Percentiles rank a stretch among this genome's conserved stretches.
Conservation (phyloP, 1,140 invertebrate genomes). For the Drosophila kikkawai region DNA sequence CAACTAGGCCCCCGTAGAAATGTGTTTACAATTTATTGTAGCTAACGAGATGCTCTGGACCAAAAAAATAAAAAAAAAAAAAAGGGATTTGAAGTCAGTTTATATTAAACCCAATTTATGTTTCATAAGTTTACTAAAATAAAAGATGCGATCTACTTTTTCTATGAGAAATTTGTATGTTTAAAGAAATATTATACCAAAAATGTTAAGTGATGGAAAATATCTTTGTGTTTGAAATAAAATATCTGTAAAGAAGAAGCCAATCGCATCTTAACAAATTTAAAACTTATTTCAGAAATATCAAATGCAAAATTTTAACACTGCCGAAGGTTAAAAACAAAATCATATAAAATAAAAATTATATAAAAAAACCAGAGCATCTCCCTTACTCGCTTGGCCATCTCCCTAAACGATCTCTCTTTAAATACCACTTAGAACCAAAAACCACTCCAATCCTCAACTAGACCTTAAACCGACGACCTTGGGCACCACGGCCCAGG, state of each 20-base stretch:
- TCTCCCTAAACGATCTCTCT: conserved; percentile 1
- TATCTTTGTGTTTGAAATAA: background rate
- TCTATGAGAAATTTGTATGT: no score
- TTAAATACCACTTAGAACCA: conserved; percentile 19
- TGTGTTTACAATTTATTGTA: conserved; percentile 36
- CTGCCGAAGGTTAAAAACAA: conserved; percentile 56
- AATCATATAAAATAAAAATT: conserved; percentile 15
- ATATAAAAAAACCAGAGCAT: conserved; percentile 48
- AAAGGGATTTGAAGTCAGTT: conserved; percentile 6
- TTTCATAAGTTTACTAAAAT: background rate
- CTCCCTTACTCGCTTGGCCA: conserved; percentile 32
- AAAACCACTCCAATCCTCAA: conserved; percentile 42
- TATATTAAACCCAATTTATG: background rate
- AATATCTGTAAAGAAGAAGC: background rate
- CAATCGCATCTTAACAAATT: background rate
- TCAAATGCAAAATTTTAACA: conserved; percentile 59
- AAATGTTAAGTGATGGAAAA: background rate
- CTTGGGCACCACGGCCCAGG: conserved; percentile 45
- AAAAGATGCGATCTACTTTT: background rate
- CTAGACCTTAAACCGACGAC: conserved; percentile 38
- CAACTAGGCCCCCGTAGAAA: conserved; percentile 10
- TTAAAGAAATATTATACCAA: no score
- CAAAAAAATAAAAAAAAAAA: conserved; percentile 11
- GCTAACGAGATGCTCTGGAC: conserved; percentile 54
- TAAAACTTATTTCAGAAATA: conserved; percentile 33